Conservation (phyloP, 2,797 vertebrate species). For the Meda fulgida region DNA sequence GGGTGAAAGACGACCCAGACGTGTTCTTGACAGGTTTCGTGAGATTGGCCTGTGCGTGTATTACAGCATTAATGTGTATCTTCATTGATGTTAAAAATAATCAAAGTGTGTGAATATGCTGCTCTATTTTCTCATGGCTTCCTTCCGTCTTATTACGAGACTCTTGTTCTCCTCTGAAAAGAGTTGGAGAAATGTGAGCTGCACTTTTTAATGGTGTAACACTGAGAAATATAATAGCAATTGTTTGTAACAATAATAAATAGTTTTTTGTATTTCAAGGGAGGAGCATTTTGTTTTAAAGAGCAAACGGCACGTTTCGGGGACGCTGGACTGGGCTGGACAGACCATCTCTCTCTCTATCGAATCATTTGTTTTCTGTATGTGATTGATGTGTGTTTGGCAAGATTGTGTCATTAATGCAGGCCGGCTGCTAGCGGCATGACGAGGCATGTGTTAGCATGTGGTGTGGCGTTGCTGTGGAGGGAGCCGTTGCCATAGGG, state of each 20-base stretch:
- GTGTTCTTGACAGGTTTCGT: slow-evolving; percentile 39
- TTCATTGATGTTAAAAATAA: slow-evolving; percentile 66
- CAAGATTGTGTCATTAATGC: slow-evolving; percentile 3
- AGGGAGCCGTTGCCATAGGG: slow-evolving; percentile 42
- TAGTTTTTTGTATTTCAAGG: slow-evolving; percentile 66
- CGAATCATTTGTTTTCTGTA: background rate
- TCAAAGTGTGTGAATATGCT: slow-evolving; percentile 56
- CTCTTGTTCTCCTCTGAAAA: slow-evolving; percentile 73
- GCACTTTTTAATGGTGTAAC: slow-evolving; percentile 83
- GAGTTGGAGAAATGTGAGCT: slow-evolving; percentile 70
- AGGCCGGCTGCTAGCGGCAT: background rate
- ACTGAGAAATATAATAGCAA: slow-evolving; percentile 74
- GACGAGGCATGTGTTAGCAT: slow-evolving; percentile 27
- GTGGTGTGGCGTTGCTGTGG: slow-evolving; percentile 22
- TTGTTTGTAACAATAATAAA: slow-evolving; percentile 64
- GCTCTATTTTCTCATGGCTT: slow-evolving; percentile 74
- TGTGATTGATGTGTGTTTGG: slow-evolving; percentile 6
- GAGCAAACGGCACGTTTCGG: slow-evolving; percentile 66
- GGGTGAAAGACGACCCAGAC: background rate
- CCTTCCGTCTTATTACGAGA: slow-evolving; percentile 74
- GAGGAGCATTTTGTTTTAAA: slow-evolving; percentile 69
- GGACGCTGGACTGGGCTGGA: slow-evolving; percentile 66
- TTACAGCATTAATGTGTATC: slow-evolving; percentile 47
- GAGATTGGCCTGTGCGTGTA: slow-evolving; percentile 3
- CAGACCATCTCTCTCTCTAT: slow-evolving; percentile 47